A percentile compares a stretch with the other conserved stretches of the same genome.
These are phyloP conservation scores for Belonocnema kinseyi DNA, from an alignment of 1,140 invertebrate species.

Conservation along the genomic window DNA sequence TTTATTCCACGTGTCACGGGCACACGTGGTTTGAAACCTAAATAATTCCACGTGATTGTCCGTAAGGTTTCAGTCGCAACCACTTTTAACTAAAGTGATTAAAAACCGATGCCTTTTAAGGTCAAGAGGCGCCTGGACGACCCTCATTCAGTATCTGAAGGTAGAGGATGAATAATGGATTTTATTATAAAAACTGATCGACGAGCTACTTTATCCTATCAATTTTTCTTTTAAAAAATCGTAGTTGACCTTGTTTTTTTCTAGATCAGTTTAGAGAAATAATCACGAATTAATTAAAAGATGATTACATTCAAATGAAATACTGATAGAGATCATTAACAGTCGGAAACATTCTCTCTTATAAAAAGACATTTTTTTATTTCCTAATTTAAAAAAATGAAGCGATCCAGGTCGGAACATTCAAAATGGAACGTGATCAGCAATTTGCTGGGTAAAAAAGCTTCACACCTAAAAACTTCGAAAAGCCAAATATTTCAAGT, in stretches of 20 bases:
- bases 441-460: constrained; percentile 42
- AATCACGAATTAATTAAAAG: neutral
- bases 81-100: constrained; percentile 59
- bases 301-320: too few species aligned
- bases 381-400: constrained; percentile 3
- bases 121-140: constrained; percentile 55
- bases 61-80: constrained; percentile 65
- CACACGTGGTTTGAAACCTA: constrained; percentile 51
- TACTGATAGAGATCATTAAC: too few species aligned
- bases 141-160: constrained; percentile 56
- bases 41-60: constrained; percentile 50
- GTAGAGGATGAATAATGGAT: constrained; percentile 62
- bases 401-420: constrained; percentile 17
- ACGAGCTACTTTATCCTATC: neutral
- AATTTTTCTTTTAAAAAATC: neutral
- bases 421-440: constrained; percentile 44
- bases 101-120: constrained; percentile 62
- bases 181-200: constrained; percentile 51
- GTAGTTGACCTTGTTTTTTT: too few species aligned
- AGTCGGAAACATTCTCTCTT: too few species aligned
- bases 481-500: constrained; percentile 48
- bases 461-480: constrained; percentile 40
- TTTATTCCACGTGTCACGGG: constrained; percentile 46
- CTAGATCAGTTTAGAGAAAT: neutral
- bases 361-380: neutral